Evolutionary conservation across 1,140 invertebrate species (phyloP), one percentile per base, ranked within the genome.

Genomic region (Bombus difficillimus): DNA sequence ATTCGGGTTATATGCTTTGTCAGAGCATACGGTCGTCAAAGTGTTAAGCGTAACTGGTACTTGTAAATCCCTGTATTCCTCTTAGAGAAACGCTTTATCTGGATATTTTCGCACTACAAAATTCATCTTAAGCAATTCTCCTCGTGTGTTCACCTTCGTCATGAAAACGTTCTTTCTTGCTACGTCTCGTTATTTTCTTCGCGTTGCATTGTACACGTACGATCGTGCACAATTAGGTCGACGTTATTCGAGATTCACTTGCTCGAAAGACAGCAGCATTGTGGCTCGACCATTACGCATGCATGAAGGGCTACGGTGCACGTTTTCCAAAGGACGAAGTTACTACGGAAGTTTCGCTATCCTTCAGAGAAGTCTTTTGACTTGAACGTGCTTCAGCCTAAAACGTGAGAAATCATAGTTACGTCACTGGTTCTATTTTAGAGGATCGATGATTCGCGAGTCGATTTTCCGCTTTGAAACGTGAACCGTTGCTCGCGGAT

Each of bases 331-430:
- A 22, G n/a, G 9, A 47, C 53, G 13, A 34, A 74, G 47, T 64
- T 64, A 73, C 39, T n/a, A 9, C 69, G 18, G 12, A 81, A 81
- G 53, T 74, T 74, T 62, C 39, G 62, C 47, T 53, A 47, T 74
- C 57, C 53, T 71, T 74, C 22, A 47, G 47, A 82, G 57, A 64
- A 82, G 25, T 71, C 71, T 37, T 81, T 74, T 39, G 39, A 82
- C 64, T 72, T 22, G 57, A 37, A 82, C 80, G 57, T 82, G 80
- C 71, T 62, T 64, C 1, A 5, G 12, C 62, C 62, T 28, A 15
- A 28, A 12, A 32, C 62, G n/a, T 32, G n/a, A 22, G 47, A 53
- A 53, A 53, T 5, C 47, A 22, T 18, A 53, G n/a, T n/a, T 57
- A 37, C 53, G 22, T 62, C 57, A 57, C 47, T 18, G 39, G 39